Evolutionary conservation across 1,140 invertebrate genomes (phyloP), one percentile per base, ranked within the genome.

Genomic region (Stratiolaelaps scimitus): DNA sequence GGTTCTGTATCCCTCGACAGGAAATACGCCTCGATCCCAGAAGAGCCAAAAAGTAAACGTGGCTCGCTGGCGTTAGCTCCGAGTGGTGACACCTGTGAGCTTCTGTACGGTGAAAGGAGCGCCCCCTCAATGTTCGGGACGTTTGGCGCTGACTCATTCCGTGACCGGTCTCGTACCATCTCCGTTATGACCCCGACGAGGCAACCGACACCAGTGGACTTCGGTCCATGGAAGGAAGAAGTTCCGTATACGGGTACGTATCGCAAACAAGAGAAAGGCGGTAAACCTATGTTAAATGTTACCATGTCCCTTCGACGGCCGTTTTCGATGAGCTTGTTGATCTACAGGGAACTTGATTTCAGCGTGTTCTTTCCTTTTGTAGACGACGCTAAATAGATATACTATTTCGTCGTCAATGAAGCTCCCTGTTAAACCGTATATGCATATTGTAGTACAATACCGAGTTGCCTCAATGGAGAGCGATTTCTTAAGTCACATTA

Each of bases 11-110:
- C 20, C 66, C 28, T 65, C 17, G 20, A 68, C 4, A 88, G 86
- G 40, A 68, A 68, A 72, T 90, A 85, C 75, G 88, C 89, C 78
- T 86, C 87, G 45, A 91, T 91, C 70, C 88, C 88, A 6, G 88
- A 91, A 78, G 88, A 91, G 28, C 45, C 65, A 80, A 87, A 80
- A 26, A 60, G 45, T 13, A 34, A 19, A 4, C 46, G 47, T 29
- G 66, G 43, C n/a, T 56, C 26, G n/a, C 26, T 15, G 15, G 43
- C 20, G 23, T 65, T 23, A 65, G 30, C 43, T 19, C 7, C n/a
- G 28, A 28, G 19, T 23, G 20, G 64, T 4, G 20, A 23, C 65
- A 7, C 19, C 7, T 48, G 65, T 23, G 43, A 65, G 30, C 30
- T 64, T 23, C 53, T 30, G 34, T 17, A 23, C 43, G 10, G 20